These are phyloP conservation scores for Nyctereutes procyonoides DNA, from an alignment of 2,113 vertebrate species.

Conservation along the genomic window DNA sequence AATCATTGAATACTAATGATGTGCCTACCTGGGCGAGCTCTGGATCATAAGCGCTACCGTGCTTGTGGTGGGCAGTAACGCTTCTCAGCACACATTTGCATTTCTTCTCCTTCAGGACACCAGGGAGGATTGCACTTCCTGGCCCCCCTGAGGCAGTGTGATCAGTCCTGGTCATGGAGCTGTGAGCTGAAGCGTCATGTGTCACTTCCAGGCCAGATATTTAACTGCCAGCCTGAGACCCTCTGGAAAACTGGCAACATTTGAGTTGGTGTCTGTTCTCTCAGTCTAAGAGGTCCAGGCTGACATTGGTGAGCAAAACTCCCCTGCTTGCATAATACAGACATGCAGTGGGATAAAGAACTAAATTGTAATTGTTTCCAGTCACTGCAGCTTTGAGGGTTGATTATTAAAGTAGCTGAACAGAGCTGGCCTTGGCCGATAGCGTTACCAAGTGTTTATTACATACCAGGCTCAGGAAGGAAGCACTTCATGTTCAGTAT, in stretches of 20 bases:
- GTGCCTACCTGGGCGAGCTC: not conserved
- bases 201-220: not conserved
- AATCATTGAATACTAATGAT: not conserved
- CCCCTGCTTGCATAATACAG: not conserved
- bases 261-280: not conserved
- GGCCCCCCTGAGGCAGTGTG: not conserved
- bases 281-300: not conserved
- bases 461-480: not conserved
- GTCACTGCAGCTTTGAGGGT: not conserved
- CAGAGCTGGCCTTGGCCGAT: not conserved
- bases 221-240: not conserved
- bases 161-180: not conserved
- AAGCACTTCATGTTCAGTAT: not conserved
- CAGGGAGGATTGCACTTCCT: not conserved
- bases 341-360: not conserved
- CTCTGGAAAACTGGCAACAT: not conserved
- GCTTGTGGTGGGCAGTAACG: not conserved
- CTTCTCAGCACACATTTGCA: not conserved
- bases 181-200: not conserved
- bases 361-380: not conserved
- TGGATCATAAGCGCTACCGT: not conserved
- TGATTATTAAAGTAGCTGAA: not conserved
- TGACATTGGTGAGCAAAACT: not conserved
- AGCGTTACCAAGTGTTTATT: not conserved
- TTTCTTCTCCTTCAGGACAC: not conserved